phyloP scores from a whole-genome alignment of 2,797 vertebrate species.

The Phalanger gymnotis region DNA sequence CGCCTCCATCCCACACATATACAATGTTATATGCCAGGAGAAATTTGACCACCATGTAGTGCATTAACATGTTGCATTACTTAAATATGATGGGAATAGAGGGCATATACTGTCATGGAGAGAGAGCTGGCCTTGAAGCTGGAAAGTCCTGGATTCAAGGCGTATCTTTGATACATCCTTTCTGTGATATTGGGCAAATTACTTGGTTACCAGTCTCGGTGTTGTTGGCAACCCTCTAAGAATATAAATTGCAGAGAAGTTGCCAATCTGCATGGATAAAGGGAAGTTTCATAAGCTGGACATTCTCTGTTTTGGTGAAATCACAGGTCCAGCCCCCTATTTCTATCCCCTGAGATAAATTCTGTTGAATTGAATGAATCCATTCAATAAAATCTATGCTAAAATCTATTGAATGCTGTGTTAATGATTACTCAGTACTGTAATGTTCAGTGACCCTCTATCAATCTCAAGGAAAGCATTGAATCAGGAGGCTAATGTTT shows the following conservation, averaged over 20 bases:
- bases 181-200: neutral
- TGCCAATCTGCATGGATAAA: neutral
- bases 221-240: neutral
- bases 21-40: conserved; percentile 19
- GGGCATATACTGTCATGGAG: neutral
- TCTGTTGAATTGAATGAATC: neutral
- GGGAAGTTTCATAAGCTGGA: neutral
- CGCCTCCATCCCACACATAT: neutral
- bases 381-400: too few species aligned
- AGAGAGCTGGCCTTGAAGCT: neutral
- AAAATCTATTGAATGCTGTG: neutral
- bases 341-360: neutral
- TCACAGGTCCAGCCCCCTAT: neutral
- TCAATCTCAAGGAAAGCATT: neutral
- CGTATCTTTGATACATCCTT: neutral
- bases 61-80: neutral
- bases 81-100: neutral
- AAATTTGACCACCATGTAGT: conserved; percentile 2
- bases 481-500: neutral
- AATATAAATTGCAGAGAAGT: neutral
- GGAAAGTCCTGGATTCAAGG: neutral
- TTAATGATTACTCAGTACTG: neutral
- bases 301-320: neutral
- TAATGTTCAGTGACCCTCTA: neutral
- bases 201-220: neutral